phyloP scores from a whole-genome alignment of 1,140 invertebrate species.

The Cepaea nemoralis region DNA sequence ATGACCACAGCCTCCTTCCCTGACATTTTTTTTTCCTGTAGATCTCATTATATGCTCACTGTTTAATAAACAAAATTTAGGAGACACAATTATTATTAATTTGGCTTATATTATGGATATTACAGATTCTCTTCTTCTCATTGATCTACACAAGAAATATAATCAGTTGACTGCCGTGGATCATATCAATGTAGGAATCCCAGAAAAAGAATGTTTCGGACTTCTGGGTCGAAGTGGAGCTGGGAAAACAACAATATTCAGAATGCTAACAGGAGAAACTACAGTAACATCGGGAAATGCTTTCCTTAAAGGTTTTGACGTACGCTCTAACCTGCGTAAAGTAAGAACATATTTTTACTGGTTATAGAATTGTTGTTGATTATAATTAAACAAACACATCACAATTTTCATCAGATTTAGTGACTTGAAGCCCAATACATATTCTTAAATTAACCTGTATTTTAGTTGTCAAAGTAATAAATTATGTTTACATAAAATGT shows the following conservation, averaged over 20 bases:
- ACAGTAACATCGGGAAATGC: constrained; percentile 65
- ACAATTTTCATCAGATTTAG: too few species aligned
- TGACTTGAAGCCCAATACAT: too few species aligned
- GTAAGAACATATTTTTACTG: constrained; percentile 4
- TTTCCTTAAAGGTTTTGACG: constrained; percentile 46
- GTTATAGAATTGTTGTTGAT: too few species aligned
- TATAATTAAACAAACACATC: too few species aligned
- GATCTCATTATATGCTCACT: too few species aligned
- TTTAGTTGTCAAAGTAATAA: too few species aligned
- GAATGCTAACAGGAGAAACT: constrained; percentile 80
- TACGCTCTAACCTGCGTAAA: background rate
- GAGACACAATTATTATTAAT: too few species aligned
- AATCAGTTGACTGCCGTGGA: constrained; percentile 76
- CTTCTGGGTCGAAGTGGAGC: constrained; percentile 88
- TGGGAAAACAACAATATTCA: constrained; percentile 91
- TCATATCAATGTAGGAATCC: constrained; percentile 71
- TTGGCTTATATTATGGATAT: background rate
- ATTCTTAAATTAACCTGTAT: too few species aligned
- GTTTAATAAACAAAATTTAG: too few species aligned
- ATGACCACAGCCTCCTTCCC: too few species aligned
- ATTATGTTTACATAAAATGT: too few species aligned
- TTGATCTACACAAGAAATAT: constrained; percentile 76
- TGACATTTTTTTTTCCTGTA: too few species aligned
- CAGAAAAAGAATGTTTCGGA: constrained; percentile 86
- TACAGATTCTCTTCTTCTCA: constrained; percentile 54